Evolutionary conservation across 53 echinoderm and acorn worm species (phyloP), one percentile per base, ranked within the genome.

Genomic region (Holothuria scabra): DNA sequence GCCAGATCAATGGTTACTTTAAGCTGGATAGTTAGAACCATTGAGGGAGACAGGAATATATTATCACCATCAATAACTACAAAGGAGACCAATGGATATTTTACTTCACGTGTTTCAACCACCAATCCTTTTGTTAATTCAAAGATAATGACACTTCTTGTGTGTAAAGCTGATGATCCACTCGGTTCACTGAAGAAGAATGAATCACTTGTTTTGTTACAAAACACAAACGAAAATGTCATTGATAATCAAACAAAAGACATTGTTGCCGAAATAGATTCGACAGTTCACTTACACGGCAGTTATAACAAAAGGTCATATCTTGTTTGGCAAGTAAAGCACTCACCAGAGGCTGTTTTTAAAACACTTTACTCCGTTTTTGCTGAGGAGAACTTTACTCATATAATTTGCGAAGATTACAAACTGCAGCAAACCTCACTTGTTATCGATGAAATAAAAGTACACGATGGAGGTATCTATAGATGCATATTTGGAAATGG

Each of bases 21-120:
- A 71, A 71, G 41, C 24, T 71, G 71, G 71, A 28, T 46, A 8
- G 46, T 71, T 19, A 37, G 71, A 41, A 71, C 48, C n/a, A 21
- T 22, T 37, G 48, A 48, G 4, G 44, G 71, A 5, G 71, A 71
- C 46, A 16, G 23, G 24, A 71, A 71, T 46, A 20, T 71, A 5
- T 46, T 48, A 22, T n/a, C 25, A 16, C 24, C 2, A 32, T 41
- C 19, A n/a, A 10, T 34, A 4, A 41, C 0, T 8, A 24, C 23
- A 71, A 41, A 13, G 8, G 14, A 22, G 24, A 26, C 21, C 8
- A 46, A 41, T 22, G 38, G 7, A 19, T 71, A 16, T 16, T 52
- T 52, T 52, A 52, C 52, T 0, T 52, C 52, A 8, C 52, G 14
- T 0, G 16, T 16, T 18, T 16, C 52, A 52, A 52, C 16, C 52